phyloP scores from a whole-genome alignment of 2,113 vertebrate genomes.

The Piliocolobus tephrosceles region DNA sequence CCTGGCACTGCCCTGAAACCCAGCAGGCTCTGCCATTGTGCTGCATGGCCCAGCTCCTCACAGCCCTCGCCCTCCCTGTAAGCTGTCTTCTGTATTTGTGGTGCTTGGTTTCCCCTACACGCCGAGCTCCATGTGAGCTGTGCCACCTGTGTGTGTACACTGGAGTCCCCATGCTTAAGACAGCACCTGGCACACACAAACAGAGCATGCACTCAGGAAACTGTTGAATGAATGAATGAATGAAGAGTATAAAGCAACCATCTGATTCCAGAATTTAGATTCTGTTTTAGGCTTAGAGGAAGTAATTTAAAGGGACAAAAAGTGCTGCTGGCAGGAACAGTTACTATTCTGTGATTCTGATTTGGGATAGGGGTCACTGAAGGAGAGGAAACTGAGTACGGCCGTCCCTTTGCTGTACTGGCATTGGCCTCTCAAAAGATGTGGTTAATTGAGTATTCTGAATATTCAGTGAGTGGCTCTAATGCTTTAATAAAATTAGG shows the following conservation, averaged over 20 bases:
- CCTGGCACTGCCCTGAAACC: accelerated
- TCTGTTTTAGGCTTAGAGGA: not conserved
- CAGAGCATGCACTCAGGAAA: accelerated
- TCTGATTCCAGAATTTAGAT: not conserved
- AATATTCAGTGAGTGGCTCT: slow-evolving; percentile 72
- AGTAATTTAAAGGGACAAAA: not conserved
- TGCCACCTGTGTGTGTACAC: not conserved
- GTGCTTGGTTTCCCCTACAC: accelerated
- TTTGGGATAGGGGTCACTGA: slow-evolving; percentile 47
- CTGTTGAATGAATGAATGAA: accelerated
- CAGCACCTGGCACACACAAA: accelerated
- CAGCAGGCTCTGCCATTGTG: accelerated
- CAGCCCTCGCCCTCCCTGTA: accelerated
- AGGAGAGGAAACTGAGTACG: slow-evolving; percentile 45
- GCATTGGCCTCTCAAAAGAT: slow-evolving; percentile 56
- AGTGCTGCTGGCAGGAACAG: not conserved
- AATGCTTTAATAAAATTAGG: slow-evolving; percentile 72
- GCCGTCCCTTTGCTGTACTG: slow-evolving; percentile 62
- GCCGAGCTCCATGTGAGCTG: not conserved
- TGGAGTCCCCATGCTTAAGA: not conserved
- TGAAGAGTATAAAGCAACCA: accelerated
- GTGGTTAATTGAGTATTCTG: slow-evolving; percentile 70
- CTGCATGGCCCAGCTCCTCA: not conserved
- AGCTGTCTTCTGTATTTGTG: not conserved
- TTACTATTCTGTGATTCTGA: slow-evolving; percentile 57